These are phyloP conservation scores for Buathra laborator DNA, from an alignment of 2,888 invertebrate genomes.

Conservation along the genomic window DNA sequence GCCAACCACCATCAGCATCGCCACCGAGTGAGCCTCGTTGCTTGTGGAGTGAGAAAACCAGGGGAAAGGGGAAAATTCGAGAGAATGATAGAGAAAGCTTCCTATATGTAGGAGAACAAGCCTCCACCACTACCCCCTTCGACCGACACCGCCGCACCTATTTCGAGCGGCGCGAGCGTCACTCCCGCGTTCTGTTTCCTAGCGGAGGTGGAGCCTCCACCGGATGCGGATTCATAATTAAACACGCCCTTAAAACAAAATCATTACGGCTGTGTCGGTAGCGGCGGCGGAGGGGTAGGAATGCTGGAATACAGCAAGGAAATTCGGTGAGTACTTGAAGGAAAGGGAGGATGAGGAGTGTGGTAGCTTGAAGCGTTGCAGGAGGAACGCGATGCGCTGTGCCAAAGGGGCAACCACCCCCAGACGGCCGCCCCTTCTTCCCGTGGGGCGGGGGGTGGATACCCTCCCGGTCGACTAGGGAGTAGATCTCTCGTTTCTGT, in stretches of 20 bases:
- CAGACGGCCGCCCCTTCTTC: constrained; percentile 40
- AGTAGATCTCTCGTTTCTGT: constrained; percentile 19
- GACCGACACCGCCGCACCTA: constrained; percentile 66
- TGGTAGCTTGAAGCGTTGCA: constrained; percentile 52
- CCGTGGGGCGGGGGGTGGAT: constrained; percentile 42
- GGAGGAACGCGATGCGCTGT: constrained; percentile 66
- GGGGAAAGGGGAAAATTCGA: constrained; percentile 62
- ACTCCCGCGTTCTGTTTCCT: constrained; percentile 71
- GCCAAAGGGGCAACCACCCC: constrained; percentile 60
- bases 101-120: background rate
- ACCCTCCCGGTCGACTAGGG: constrained; percentile 24
- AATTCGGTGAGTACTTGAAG: constrained; percentile 47
- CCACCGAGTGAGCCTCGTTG: constrained; percentile 64
- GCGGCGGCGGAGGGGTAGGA: constrained; percentile 67
- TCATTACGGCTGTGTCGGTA: constrained; percentile 83
- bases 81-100: constrained; percentile 62
- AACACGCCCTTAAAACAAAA: constrained; percentile 86
- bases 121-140: constrained; percentile 57
- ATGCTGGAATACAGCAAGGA: constrained; percentile 16
- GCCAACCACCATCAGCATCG: constrained; percentile 69
- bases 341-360: constrained; percentile 61
- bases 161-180: constrained; percentile 74
- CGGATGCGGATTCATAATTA: constrained; percentile 85
- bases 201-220: constrained; percentile 84
- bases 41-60: constrained; percentile 44